A percentile compares a stretch with the other conserved stretches of the same genome.
Conservation (phyloP, 2,113 vertebrate genomes). For the Sialia sialis region DNA sequence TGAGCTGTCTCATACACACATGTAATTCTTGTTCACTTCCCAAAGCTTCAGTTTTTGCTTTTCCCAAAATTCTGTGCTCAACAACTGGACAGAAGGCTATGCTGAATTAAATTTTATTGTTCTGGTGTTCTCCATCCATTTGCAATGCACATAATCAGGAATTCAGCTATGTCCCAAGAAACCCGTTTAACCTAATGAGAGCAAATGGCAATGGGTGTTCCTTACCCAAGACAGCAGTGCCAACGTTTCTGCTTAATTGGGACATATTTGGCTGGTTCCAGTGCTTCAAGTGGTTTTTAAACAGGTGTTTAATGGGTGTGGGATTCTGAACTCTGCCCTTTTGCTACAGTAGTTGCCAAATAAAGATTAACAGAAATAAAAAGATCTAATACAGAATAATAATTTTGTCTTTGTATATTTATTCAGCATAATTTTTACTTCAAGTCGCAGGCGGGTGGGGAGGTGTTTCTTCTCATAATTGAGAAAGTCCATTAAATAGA, state of each 20-base stretch:
- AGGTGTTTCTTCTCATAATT: constrained; percentile 41
- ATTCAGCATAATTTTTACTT: constrained; percentile 42
- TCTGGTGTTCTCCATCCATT: constrained; percentile 38
- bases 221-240: constrained; percentile 4
- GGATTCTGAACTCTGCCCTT: constrained; percentile 54
- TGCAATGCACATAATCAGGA: constrained; percentile 47
- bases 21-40: not conserved
- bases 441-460: not conserved
- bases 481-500: constrained; percentile 63
- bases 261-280: constrained; percentile 43
- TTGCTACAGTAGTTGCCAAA: constrained; percentile 36
- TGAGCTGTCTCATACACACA: not conserved
- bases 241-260: constrained; percentile 44
- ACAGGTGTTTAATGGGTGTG: constrained; percentile 58
- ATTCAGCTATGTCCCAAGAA: constrained; percentile 55
- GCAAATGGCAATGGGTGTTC: constrained; percentile 57
- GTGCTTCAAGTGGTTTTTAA: constrained; percentile 56
- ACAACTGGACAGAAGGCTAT: constrained; percentile 49
- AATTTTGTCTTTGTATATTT: constrained; percentile 29
- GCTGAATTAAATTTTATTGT: constrained; percentile 45
- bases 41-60: not conserved
- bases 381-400: not conserved
- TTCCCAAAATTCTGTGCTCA: not conserved
- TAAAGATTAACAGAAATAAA: constrained; percentile 33
- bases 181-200: constrained; percentile 55